These are phyloP conservation scores for Tipula unca DNA, from an alignment of 2,888 invertebrate genomes.

Conservation along the genomic window DNA sequence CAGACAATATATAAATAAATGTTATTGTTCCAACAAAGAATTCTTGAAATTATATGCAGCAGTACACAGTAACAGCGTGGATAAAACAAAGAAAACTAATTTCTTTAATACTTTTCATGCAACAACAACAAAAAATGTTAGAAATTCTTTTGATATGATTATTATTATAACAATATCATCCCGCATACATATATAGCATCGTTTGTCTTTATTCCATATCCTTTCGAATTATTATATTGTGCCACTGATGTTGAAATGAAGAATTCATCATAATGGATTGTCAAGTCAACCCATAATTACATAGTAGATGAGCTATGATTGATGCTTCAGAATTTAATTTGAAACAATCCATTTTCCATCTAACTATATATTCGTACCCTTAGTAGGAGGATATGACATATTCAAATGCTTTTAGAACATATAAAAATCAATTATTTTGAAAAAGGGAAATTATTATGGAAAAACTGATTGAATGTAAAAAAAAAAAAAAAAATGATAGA, in stretches of 20 bases:
- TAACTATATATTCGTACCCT: not conserved
- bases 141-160: not conserved
- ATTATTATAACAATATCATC: not conserved
- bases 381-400: not conserved
- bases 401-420: not conserved
- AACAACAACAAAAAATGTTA: not conserved
- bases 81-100: not conserved
- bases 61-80: not conserved
- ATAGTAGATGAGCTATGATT: not conserved
- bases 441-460: not conserved
- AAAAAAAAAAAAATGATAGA: not conserved
- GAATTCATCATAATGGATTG: not conserved
- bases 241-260: not conserved
- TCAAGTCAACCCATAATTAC: not conserved
- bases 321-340: not conserved
- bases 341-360: constrained; percentile 4
- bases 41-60: not conserved
- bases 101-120: not conserved
- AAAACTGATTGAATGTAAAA: not conserved
- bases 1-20: not conserved
- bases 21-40: not conserved
- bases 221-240: not conserved
- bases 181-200: not conserved
- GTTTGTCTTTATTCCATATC: not conserved
- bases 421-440: not conserved